Conservation (phyloP, 2,797 vertebrate species). For the Falco biarmicus region DNA sequence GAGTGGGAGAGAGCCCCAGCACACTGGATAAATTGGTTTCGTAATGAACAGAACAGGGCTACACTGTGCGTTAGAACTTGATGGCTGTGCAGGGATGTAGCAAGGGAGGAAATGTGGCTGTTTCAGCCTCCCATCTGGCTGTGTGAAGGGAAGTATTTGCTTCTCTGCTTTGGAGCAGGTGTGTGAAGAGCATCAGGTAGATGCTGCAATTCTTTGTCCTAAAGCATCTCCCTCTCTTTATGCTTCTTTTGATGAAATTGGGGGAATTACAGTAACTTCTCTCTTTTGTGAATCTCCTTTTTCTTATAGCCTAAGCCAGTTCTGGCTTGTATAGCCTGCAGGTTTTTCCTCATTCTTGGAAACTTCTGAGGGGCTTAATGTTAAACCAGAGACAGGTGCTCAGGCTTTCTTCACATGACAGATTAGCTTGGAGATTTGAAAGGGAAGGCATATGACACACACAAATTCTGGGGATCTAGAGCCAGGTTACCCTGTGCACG, state of each 20-base stretch:
- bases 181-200: background rate
- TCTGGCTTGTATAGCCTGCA: background rate
- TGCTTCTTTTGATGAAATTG: background rate
- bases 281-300: background rate
- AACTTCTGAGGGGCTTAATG: background rate
- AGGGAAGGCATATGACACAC: background rate
- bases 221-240: background rate
- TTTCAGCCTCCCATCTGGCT: background rate
- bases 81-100: background rate
- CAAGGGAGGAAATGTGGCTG: background rate
- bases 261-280: background rate
- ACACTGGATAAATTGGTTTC: background rate
- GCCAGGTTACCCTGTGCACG: background rate
- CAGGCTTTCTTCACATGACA: background rate
- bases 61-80: background rate
- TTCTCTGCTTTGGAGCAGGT: background rate
- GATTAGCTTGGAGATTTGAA: background rate
- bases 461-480: background rate
- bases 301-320: background rate
- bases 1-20: background rate
- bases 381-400: background rate
- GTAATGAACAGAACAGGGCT: background rate
- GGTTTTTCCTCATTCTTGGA: background rate
- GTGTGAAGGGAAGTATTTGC: background rate
- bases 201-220: background rate